Evolutionary conservation across 2,113 vertebrate genomes (phyloP), one percentile per base, ranked within the genome.

Genomic region (Pseudorectes ferrugineus): DNA sequence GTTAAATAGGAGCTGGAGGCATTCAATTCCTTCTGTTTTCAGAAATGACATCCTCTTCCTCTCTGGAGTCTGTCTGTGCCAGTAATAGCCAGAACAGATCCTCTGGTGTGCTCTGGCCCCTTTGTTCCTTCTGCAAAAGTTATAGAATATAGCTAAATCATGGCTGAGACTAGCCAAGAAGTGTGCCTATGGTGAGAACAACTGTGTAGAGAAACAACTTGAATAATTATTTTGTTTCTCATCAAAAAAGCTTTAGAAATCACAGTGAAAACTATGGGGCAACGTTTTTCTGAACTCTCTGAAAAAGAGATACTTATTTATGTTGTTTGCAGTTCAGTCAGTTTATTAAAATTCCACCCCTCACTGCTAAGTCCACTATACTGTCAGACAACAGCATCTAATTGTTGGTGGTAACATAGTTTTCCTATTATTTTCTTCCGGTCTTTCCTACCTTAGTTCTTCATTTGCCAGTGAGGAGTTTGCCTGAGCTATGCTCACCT

Each of bases 11-110:
- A 89, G 23, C 43, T 73, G 62, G 52, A 73, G n/a, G 10, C 3
- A 31, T 48, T 82, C 5, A 83, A 18, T 51, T 80, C 33, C n/a
- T 85, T 40, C 58, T 92, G 77, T 66, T 83, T 72, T 89, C 71
- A 36, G 46, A 52, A 82, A 12, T 54, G 63, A 94, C 55, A 92
- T 93, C 70, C 80, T 87, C 71, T 95, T 95, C 81, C 84, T 35
- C 62, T 89, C 43, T 46, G 36, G 59, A 85, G 14, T 70, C 33
- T 85, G 71, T 9, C 36, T 88, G 52, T 92, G 87, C 87, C 89
- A 91, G 36, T 95, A 96, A 96, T 89, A 73, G 81, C 40, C 55
- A 70, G 74, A 93, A 85, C 89, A 92, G 84, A 89, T 70, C 51
- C 54, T 88, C 71, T 88, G 58, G 13, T 91, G 54, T 79, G n/a